These are phyloP conservation scores for Tamandua tetradactyla DNA, from an alignment of 2,797 vertebrate genomes.

Conservation along the genomic window DNA sequence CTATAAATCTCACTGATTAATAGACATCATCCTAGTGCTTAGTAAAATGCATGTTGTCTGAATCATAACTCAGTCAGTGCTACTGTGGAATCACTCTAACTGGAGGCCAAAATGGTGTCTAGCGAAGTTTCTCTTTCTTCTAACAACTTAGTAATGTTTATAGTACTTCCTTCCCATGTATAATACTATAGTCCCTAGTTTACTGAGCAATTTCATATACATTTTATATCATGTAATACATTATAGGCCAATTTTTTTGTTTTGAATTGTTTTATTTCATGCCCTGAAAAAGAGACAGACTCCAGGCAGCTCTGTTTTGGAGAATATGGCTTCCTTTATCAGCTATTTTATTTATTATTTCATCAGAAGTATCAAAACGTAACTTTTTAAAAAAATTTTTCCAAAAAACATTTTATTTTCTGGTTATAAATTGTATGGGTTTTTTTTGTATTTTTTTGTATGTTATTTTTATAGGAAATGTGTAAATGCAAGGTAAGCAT, in stretches of 20 bases:
- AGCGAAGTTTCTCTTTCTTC: neutral
- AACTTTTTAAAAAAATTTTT: no score
- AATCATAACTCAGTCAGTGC: neutral
- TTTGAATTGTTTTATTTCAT: neutral
- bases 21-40: neutral
- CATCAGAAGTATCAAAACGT: neutral
- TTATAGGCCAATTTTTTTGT: neutral
- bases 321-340: neutral
- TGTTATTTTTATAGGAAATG: no score
- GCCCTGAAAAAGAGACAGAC: neutral
- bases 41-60: neutral
- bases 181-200: fast-evolving
- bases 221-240: neutral
- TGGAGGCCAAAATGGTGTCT: neutral
- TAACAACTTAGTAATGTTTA: neutral
- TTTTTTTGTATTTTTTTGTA: no score
- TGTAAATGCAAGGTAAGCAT: neutral
- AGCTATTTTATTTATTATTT: neutral
- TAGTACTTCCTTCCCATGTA: neutral
- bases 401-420: no score
- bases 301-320: neutral
- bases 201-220: neutral
- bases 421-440: no score
- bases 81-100: neutral
- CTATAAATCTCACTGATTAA: no score